These are phyloP conservation scores for Eurosta solidaginis DNA, from an alignment of 1,140 invertebrate species.

Conservation along the genomic window DNA sequence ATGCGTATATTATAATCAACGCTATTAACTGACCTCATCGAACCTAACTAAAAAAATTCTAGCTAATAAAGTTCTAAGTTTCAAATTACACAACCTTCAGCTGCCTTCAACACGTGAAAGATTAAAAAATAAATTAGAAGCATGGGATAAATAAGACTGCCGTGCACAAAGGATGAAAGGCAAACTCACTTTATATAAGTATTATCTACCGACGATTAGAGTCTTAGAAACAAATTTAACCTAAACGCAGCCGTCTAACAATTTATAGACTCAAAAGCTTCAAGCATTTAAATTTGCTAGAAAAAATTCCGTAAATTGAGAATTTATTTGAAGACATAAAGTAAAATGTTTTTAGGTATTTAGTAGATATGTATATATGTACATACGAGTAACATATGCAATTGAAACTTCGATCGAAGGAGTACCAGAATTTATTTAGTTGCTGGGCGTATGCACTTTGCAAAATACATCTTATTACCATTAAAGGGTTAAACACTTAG, in stretches of 20 bases:
- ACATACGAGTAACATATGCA: too few species aligned
- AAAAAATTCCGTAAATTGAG: background rate
- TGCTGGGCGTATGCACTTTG: constrained; percentile 38
- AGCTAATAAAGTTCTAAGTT: background rate
- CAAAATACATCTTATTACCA: constrained; percentile 14
- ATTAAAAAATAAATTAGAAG: background rate
- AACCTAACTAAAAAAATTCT: background rate
- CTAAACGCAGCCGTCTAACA: constrained; percentile 49
- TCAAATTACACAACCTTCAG: constrained; percentile 21
- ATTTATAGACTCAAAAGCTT: constrained; percentile 54
- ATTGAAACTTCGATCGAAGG: too few species aligned
- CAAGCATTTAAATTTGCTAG: constrained; percentile 21
- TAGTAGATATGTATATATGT: background rate
- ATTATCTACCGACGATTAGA: constrained; percentile 39
- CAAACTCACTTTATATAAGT: background rate
- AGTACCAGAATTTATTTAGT: constrained; percentile 44
- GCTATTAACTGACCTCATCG: background rate
- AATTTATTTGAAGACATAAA: background rate
- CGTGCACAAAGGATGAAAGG: background rate
- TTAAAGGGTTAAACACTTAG: background rate
- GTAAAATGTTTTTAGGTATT: background rate
- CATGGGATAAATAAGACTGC: background rate
- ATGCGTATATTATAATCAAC: background rate
- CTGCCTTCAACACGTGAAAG: background rate
- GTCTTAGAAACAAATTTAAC: constrained; percentile 59